These are phyloP conservation scores for Pseudotriccus pelzelni DNA, from an alignment of 2,797 vertebrate species.

Conservation along the genomic window DNA sequence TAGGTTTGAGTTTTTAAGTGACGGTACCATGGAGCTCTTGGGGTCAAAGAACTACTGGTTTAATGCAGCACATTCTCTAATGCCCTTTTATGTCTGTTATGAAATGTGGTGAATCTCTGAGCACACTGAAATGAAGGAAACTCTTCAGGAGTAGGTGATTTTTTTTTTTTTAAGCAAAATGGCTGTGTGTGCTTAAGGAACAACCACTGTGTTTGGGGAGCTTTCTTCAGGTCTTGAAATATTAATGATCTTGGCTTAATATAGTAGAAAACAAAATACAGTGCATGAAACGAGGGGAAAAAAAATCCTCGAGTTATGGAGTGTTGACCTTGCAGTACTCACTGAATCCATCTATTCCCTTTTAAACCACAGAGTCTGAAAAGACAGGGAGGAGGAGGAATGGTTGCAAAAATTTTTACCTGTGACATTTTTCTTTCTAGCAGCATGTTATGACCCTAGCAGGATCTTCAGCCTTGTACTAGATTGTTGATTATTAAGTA, in stretches of 20 bases:
- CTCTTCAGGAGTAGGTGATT: slow-evolving; percentile 22
- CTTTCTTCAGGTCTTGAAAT: slow-evolving; percentile 72
- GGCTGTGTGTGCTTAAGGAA: slow-evolving; percentile 42
- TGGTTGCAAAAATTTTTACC: neutral
- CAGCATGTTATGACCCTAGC: neutral
- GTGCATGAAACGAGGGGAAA: neutral
- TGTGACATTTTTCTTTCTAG: neutral
- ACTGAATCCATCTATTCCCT: neutral
- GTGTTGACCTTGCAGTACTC: slow-evolving; percentile 39
- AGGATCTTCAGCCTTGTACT: neutral
- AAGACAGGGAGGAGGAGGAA: neutral
- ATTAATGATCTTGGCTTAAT: slow-evolving; percentile 74
- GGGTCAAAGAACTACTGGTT: neutral
- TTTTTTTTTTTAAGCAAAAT: slow-evolving; percentile 55
- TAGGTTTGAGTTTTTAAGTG: neutral
- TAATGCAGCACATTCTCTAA: slow-evolving; percentile 8
- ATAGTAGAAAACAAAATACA: slow-evolving; percentile 65
- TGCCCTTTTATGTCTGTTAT: neutral
- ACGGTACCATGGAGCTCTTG: neutral
- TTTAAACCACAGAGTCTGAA: neutral
- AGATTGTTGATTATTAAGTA: neutral
- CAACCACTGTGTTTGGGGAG: slow-evolving; percentile 38
- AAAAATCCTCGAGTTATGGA: slow-evolving; percentile 10
- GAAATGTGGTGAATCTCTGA: slow-evolving; percentile 10
- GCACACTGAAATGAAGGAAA: neutral